A percentile compares a stretch with the other conserved stretches of the same genome.
These are phyloP conservation scores for Parambassis ranga DNA, from an alignment of 2,797 vertebrate species.

Conservation along the genomic window DNA sequence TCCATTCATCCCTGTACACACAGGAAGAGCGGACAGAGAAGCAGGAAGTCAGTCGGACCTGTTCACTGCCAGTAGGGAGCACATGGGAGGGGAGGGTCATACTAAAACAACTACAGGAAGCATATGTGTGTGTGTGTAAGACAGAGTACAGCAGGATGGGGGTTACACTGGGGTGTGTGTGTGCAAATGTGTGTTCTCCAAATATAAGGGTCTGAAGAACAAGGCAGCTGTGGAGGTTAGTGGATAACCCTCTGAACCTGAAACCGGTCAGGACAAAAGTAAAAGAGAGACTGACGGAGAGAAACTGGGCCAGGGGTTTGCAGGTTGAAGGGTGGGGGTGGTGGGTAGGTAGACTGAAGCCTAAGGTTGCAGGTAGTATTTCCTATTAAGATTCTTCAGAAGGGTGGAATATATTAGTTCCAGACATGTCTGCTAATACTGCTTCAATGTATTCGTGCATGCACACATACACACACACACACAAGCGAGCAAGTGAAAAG, in stretches of 20 bases:
- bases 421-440: conserved; percentile 75
- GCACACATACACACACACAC: not conserved
- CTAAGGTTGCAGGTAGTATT: conserved; percentile 61
- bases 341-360: conserved; percentile 38
- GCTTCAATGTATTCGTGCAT: conserved; percentile 23
- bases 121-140: conserved; percentile 22
- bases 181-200: conserved; percentile 17
- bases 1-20: conserved; percentile 77
- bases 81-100: conserved; percentile 47
- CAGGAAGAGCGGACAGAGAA: conserved; percentile 76
- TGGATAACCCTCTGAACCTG: conserved; percentile 30
- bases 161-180: conserved; percentile 18
- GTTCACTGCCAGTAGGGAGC: conserved; percentile 59
- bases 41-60: conserved; percentile 71
- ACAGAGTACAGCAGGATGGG: conserved; percentile 17
- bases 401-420: conserved; percentile 79
- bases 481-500: not conserved
- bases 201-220: conserved; percentile 52
- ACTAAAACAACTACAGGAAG: conserved; percentile 77
- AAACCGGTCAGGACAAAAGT: conserved; percentile 40
- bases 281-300: conserved; percentile 1
- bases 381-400: conserved; percentile 73
- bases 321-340: conserved; percentile 17
- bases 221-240: conserved; percentile 47
- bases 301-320: conserved; percentile 43